Conservation (phyloP, 2,797 vertebrate genomes). For the Notolabrus celidotus region DNA sequence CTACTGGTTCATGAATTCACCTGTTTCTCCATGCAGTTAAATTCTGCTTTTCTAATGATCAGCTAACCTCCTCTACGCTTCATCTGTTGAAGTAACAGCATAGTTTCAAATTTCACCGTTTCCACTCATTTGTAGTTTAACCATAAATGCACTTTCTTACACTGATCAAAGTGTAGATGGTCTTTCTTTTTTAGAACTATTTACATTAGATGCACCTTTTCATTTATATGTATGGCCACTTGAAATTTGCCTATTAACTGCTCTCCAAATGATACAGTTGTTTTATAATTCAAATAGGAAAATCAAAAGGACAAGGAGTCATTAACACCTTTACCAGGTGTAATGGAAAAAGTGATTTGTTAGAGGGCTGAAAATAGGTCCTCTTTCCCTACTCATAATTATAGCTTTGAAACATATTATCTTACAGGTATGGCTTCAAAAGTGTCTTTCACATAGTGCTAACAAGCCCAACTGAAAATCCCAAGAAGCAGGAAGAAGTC, state of each 20-base stretch:
- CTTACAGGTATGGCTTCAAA: conserved; percentile 82
- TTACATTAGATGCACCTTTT: conserved; percentile 72
- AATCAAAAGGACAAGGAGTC: conserved; percentile 86
- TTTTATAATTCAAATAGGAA: conserved; percentile 85
- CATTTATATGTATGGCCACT: conserved; percentile 57
- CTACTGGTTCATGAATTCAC: background rate
- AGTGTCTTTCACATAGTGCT: conserved; percentile 74
- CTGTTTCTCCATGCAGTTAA: conserved; percentile 22
- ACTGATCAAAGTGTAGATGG: conserved; percentile 24
- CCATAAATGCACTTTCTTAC: conserved; percentile 18
- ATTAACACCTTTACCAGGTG: conserved; percentile 87
- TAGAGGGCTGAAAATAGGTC: conserved; percentile 85
- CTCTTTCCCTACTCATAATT: conserved; percentile 84
- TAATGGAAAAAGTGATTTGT: conserved; percentile 88
- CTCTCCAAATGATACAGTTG: conserved; percentile 80
- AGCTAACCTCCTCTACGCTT: conserved; percentile 22
- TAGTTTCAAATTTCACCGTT: conserved; percentile 35
- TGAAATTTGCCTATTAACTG: conserved; percentile 80
- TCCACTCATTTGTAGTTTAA: conserved; percentile 23
- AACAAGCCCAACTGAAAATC: conserved; percentile 80
- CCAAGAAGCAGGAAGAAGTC: conserved; percentile 70
- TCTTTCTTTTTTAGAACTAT: conserved; percentile 57
- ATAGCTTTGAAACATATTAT: conserved; percentile 87
- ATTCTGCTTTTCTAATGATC: conserved; percentile 18
- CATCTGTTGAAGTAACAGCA: conserved; percentile 27